A percentile compares a stretch with the other conserved stretches of the same genome.
phyloP scores from a whole-genome alignment of 2,113 vertebrate species.

The Maccullochella peelii region DNA sequence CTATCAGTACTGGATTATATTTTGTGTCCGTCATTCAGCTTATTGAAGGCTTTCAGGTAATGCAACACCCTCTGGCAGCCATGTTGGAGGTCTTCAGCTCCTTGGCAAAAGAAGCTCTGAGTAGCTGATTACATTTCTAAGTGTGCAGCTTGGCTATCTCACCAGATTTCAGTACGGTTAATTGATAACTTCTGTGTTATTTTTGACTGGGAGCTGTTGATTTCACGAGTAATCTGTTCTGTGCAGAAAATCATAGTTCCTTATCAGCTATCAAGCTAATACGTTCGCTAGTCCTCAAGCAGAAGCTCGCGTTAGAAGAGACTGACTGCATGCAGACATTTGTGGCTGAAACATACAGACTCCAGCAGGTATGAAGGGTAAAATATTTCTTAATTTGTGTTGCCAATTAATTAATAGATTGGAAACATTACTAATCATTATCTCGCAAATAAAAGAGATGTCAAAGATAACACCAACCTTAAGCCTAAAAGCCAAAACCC shows the following conservation, averaged over 20 bases:
- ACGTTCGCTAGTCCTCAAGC: background rate
- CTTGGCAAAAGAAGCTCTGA: background rate
- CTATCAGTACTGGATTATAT: constrained; percentile 5
- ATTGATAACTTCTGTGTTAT: background rate
- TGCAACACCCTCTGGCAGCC: background rate
- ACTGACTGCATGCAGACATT: constrained; percentile 6
- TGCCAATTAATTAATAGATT: background rate
- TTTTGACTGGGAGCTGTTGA: background rate
- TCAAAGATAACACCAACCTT: background rate
- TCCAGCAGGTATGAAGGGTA: constrained; percentile 6
- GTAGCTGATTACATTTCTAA: constrained; percentile 6
- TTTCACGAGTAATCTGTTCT: background rate
- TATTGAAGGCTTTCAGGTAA: constrained; percentile 8
- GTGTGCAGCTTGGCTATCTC: background rate
- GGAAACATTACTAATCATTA: background rate
- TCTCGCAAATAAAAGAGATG: background rate
- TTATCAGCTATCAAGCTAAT: background rate
- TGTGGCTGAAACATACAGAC: constrained; percentile 12
- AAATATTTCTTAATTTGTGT: background rate
- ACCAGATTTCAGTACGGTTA: background rate
- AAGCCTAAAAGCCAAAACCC: background rate
- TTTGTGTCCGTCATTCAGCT: constrained; percentile 7
- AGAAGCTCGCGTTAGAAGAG: background rate
- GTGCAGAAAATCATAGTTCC: background rate
- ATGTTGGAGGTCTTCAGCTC: background rate